Base-by-base conservation (phyloP, 2,797 vertebrate species). In the Leucoraja ocellata region DNA sequence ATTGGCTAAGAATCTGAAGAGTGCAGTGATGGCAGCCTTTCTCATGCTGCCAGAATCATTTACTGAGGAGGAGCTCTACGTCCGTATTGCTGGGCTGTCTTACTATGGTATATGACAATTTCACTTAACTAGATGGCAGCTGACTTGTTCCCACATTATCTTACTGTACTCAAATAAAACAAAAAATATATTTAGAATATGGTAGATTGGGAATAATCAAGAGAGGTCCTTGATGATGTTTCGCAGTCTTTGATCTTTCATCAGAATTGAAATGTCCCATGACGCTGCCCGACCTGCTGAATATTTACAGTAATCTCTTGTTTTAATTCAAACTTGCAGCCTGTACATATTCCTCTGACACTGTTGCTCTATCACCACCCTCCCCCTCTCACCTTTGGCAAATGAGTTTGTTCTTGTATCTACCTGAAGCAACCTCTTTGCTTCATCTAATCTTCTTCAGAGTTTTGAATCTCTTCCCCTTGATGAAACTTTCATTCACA, bases 41-140 rank as follows among this genome's bases (percentile, higher is more conserved):
- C 98, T 99, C 93, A 98, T 99, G 98, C 94, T 99, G 91, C 98
- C 98, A 0, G 98, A 99, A 95, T 99, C 98, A 94, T 99, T 98
- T 95, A 97, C 97, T 0, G 98, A 99, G 93, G 98, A 99, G 93
- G 98, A 99, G 1, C 98, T 99, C 2, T 99, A 97, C 93, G 93
- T 97, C 93, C 97, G 97, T 96, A 98, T 99, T 0, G 97, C 98
- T 11, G 98, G 98, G 1, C 98, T 99, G 81, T 99, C 99, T 84
- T 99, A 99, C 94, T 96, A 97, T 0, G 99, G 98, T 99, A 88
- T 63, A 68, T 65, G 14, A 88, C 32, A 9, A 13, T 83, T 28
- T 83, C 46, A 28, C 28, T 25, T 65, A 32, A 36, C n/a, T 88
- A 16, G 68, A 36, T 68, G 68, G n/a, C 18, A 88, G 68, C 32